Evolutionary conservation across 2,797 vertebrate genomes (phyloP).

Genomic region (Hozukius guyotensis): DNA sequence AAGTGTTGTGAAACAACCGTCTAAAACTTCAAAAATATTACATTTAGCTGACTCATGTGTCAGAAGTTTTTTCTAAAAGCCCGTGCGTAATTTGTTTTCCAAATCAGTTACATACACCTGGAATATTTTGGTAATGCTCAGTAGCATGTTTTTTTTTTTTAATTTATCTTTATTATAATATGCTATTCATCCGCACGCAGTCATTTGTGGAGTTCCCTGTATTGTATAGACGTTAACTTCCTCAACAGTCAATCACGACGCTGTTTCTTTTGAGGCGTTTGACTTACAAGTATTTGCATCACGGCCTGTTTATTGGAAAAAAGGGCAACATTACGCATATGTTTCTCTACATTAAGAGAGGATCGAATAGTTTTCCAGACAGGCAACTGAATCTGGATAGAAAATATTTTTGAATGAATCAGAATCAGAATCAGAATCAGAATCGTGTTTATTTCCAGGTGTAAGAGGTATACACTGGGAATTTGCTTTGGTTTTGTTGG

Average conservation of each 20-base stretch:
- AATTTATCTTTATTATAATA: not conserved
- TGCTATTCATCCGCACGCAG: not conserved
- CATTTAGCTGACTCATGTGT: conserved; percentile 23
- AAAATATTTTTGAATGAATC: not conserved
- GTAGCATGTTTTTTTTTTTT: not conserved
- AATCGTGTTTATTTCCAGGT: too few relatives aligned
- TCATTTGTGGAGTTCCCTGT: conserved; percentile 49
- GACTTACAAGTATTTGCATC: not conserved
- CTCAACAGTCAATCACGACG: conserved; percentile 74
- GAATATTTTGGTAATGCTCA: not conserved
- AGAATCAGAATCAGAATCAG: too few relatives aligned
- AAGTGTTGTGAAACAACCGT: conserved; percentile 46
- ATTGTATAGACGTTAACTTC: conserved; percentile 83
- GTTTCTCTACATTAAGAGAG: not conserved
- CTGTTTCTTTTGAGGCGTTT: not conserved
- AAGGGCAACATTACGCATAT: conserved; percentile 6
- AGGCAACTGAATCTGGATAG: not conserved
- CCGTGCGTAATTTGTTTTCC: conserved; percentile 31
- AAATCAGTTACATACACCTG: conserved; percentile 16
- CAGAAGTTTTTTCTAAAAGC: not conserved
- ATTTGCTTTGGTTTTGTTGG: too few relatives aligned
- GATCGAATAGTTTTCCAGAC: not conserved
- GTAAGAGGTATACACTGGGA: too few relatives aligned
- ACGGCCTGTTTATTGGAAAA: conserved; percentile 5
- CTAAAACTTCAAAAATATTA: not conserved